A percentile compares a stretch with the other conserved stretches of the same genome.
Conservation (phyloP, 2,113 vertebrate genomes). For the Hylia prasina region DNA sequence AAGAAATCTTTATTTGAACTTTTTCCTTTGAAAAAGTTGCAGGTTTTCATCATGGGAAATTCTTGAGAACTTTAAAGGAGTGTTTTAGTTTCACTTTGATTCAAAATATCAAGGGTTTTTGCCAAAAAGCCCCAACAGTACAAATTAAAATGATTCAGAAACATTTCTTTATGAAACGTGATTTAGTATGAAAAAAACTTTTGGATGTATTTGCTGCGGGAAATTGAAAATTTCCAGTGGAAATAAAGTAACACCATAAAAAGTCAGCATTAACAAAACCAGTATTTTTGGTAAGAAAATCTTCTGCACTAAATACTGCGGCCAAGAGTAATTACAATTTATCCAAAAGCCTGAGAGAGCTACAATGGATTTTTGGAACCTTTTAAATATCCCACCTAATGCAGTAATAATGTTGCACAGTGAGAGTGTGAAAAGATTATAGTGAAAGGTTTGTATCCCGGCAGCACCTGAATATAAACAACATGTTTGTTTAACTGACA, state of each 20-base stretch:
- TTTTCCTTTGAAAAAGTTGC: background rate
- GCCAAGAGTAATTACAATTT: background rate
- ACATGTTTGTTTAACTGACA: constrained; percentile 42
- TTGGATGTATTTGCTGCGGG: background rate
- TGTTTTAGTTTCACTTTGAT: background rate
- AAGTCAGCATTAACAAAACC: background rate
- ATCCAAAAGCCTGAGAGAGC: constrained; percentile 19
- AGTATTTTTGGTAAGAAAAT: background rate
- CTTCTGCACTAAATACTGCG: background rate
- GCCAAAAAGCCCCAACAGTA: background rate
- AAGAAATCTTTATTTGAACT: background rate
- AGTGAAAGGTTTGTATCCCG: constrained; percentile 29
- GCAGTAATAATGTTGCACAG: background rate
- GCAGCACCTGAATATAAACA: constrained; percentile 29
- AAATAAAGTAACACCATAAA: constrained; percentile 9
- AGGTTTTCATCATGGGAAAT: background rate
- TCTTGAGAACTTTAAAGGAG: background rate
- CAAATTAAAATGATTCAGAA: background rate
- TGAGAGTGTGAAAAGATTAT: background rate
- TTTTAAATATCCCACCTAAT: background rate
- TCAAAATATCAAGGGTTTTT: background rate
- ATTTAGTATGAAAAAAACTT: background rate
- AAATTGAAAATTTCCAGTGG: constrained; percentile 46
- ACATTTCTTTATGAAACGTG: background rate
- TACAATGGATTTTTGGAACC: background rate